A percentile compares a stretch with the other conserved stretches of the same genome.
These are phyloP conservation scores for Nebria ingens DNA, from an alignment of 1,140 invertebrate species.

Conservation along the genomic window DNA sequence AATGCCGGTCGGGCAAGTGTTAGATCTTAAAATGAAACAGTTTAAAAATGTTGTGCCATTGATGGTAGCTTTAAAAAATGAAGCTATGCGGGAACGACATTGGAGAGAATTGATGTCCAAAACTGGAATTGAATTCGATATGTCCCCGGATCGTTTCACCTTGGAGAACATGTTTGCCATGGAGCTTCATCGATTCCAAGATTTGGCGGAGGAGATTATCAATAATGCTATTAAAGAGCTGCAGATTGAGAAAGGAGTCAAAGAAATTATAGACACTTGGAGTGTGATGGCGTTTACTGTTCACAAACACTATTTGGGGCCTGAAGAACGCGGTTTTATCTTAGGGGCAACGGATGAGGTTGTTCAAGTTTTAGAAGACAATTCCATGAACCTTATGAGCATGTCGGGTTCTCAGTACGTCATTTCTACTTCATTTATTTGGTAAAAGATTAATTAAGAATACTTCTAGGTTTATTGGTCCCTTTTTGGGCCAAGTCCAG, in stretches of 20 bases:
- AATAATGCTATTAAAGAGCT: conserved; percentile 80
- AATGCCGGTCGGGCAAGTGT: conserved; percentile 47
- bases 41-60: conserved; percentile 79
- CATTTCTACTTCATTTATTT: not conserved
- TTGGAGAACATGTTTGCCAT: conserved; percentile 85
- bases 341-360: conserved; percentile 75
- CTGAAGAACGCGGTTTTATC: conserved; percentile 51
- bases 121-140: conserved; percentile 75
- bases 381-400: conserved; percentile 78
- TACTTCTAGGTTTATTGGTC: conserved; percentile 64
- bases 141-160: conserved; percentile 75
- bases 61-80: conserved; percentile 84
- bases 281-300: conserved; percentile 60
- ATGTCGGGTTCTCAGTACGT: conserved; percentile 74
- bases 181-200: conserved; percentile 75
- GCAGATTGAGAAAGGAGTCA: conserved; percentile 74
- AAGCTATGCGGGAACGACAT: conserved; percentile 77
- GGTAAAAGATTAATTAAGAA: conserved; percentile 9
- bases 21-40: conserved; percentile 77
- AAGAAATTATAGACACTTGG: conserved; percentile 68
- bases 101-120: conserved; percentile 82
- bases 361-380: conserved; percentile 71
- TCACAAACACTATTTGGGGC: conserved; percentile 49
- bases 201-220: conserved; percentile 73
- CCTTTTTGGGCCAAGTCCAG: conserved; percentile 68